Evolutionary conservation across 1,140 invertebrate genomes (phyloP).

Genomic region (Bombus soroeensis): DNA sequence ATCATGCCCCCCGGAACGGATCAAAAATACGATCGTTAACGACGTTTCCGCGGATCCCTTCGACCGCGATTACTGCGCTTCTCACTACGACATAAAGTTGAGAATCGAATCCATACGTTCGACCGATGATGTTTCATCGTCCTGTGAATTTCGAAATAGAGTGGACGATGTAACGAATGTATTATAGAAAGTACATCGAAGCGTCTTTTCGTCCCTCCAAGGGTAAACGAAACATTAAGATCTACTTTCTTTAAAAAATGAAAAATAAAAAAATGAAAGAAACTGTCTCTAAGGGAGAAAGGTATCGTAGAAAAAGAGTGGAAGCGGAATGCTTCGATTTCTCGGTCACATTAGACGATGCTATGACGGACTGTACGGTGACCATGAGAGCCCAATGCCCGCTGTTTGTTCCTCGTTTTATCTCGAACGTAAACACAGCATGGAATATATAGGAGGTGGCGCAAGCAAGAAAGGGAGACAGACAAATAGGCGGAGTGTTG

Average conservation of each 20-base stretch:
- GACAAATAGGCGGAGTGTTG: constrained; percentile 44
- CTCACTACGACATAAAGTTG: too few relatives aligned
- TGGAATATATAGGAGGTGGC: constrained; percentile 72
- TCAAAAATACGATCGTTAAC: constrained; percentile 41
- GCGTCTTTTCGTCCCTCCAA: background rate
- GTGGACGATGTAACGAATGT: background rate
- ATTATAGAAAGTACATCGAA: background rate
- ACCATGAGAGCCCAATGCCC: constrained; percentile 77
- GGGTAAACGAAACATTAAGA: background rate
- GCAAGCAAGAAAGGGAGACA: constrained; percentile 35
- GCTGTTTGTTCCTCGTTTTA: constrained; percentile 80
- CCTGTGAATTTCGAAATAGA: background rate
- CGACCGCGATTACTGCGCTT: background rate
- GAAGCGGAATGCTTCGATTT: constrained; percentile 10
- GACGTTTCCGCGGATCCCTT: background rate
- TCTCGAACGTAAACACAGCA: constrained; percentile 78
- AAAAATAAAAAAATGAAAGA: background rate
- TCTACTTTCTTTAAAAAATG: background rate
- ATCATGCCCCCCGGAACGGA: constrained; percentile 26
- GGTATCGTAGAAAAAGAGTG: background rate
- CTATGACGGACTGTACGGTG: constrained; percentile 62
- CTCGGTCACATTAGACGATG: constrained; percentile 55
- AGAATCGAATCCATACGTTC: background rate
- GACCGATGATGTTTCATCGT: background rate
- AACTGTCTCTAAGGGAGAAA: background rate